Base-by-base conservation (phyloP, 2,113 vertebrate species). In the Hiodon alosoides region DNA sequence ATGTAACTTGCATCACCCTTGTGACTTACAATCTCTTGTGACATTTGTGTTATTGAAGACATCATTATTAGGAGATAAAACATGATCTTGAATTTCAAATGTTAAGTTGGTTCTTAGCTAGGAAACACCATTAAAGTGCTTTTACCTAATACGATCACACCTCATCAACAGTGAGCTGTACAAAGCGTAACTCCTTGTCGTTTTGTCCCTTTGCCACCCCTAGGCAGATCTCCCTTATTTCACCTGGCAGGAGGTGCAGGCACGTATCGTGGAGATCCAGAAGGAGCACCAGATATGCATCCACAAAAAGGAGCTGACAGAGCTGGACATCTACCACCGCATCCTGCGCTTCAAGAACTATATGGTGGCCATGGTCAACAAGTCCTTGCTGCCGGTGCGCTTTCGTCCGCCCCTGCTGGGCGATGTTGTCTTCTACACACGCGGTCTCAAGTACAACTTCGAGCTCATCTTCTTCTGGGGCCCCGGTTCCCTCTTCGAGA, bases 391-490 rank as follows among this genome's bases (percentile, higher is more conserved):
- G 76, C 97, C 97, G 4, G 92, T 99, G 74, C 93, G 93, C 69
- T 96, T 96, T 89, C 92, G 86, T 74, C 85, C 93, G 76, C 97
- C 97, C 0, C 16, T 93, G 4, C 89, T 98, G 2, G 96, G 93
- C 3, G 93, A 98, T 52, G 88, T 77, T 0, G 92, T 98, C 77
- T 98, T 99, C 87, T 98, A 95, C 84, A 98, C 95, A 0, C 94
- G 96, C 0, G 97, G 97, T 57, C 95, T 98, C 80, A 98, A 98
- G 87, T 99, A 99, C 89, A 99, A 99, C 89, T 98, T 98, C 0
- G 97, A 99, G 88, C 93, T 99, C 67, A 98, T 99, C 85, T 98
- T 98, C 80, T 98, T 99, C 83, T 98, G 97, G 97, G 97, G 97
- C 5, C 87, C 90, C 0, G 97, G 97, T 53, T 98, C 96, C 50